Evolutionary conservation across 2,113 vertebrate genomes (phyloP).

Genomic region (Asarcornis scutulata): DNA sequence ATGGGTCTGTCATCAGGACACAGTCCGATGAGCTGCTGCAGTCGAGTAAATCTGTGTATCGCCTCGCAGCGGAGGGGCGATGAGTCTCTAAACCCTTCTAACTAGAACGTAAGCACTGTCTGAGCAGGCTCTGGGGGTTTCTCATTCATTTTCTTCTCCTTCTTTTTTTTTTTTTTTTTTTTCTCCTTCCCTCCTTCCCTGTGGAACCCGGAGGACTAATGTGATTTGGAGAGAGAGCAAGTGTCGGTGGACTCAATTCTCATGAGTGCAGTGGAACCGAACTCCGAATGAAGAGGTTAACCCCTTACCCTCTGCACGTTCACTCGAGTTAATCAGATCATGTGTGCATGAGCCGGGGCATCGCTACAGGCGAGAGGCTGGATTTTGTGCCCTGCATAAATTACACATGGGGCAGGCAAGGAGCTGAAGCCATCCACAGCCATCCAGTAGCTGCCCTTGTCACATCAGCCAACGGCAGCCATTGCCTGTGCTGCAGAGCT

Average conservation of each 20-base stretch:
- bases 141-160: not conserved
- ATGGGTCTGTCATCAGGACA: not conserved
- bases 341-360: not conserved
- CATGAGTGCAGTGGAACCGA: not conserved
- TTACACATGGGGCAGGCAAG: not conserved
- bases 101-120: not conserved
- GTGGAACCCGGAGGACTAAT: conserved; percentile 1
- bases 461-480: not conserved
- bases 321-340: not conserved
- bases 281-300: conserved; percentile 30
- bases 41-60: not conserved
- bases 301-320: conserved; percentile 23
- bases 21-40: not conserved
- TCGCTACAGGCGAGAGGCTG: not conserved
- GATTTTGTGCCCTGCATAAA: not conserved
- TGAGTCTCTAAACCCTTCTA: not conserved
- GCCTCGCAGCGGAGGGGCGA: not conserved
- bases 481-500: not conserved
- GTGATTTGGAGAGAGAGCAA: conserved; percentile 45
- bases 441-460: not conserved
- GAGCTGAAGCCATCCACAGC: not conserved
- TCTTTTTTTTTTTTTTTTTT: fast-evolving
- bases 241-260: conserved; percentile 38
- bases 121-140: not conserved
- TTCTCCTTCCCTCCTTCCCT: not conserved